A percentile compares a stretch with the other conserved stretches of the same genome.
These are phyloP conservation scores for Ardeotis arabs DNA, from an alignment of 2,113 vertebrate genomes.

Conservation along the genomic window DNA sequence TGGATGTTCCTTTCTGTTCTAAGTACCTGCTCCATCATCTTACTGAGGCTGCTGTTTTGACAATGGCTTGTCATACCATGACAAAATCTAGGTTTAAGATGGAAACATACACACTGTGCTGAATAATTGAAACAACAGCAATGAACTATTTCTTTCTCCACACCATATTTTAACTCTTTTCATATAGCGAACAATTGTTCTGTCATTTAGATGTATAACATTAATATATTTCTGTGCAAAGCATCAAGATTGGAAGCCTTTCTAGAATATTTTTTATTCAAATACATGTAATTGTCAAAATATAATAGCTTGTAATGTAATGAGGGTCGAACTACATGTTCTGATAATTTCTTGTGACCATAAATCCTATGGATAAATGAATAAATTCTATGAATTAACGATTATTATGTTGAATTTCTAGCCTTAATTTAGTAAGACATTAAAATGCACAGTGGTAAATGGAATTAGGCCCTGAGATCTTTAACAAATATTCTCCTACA, in stretches of 20 bases:
- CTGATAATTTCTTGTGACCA: background rate
- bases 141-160: background rate
- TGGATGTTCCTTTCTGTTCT: background rate
- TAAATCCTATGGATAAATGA: background rate
- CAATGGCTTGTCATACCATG: conserved; percentile 36
- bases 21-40: conserved; percentile 34
- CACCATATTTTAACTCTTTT: conserved; percentile 17
- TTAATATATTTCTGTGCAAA: background rate
- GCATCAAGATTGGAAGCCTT: background rate
- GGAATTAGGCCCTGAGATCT: background rate
- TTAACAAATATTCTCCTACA: background rate
- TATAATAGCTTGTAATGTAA: background rate
- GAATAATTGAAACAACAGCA: conserved; percentile 49
- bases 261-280: background rate
- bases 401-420: background rate
- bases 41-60: conserved; percentile 34
- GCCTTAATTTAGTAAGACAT: background rate
- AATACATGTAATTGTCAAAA: background rate
- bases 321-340: background rate
- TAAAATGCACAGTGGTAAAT: background rate
- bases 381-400: background rate
- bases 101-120: background rate
- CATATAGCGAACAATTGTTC: background rate
- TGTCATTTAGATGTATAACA: background rate
- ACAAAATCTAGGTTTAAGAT: conserved; percentile 27